A percentile compares a stretch with the other conserved stretches of the same genome.
phyloP scores from a whole-genome alignment of 2,797 vertebrate genomes.

The Sardinella longiceps region DNA sequence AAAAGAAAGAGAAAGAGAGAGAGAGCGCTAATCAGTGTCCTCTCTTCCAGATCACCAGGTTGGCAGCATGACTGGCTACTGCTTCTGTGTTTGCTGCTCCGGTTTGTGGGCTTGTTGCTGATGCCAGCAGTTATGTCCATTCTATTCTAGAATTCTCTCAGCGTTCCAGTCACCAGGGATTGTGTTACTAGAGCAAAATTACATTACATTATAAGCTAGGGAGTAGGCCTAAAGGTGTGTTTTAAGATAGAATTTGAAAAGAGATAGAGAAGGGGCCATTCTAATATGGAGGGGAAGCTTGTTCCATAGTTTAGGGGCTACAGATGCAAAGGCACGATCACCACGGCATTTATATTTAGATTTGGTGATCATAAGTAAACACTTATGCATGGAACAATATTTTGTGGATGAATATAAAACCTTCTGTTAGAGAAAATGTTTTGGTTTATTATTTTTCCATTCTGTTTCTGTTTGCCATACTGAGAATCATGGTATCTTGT shows the following conservation, averaged over 20 bases:
- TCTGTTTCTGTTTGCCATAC: not conserved
- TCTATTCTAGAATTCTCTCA: not conserved
- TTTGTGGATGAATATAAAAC: not conserved
- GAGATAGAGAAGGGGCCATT: too few species aligned
- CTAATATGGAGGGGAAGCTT: too few species aligned
- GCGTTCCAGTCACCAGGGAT: not conserved
- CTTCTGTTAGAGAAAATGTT: not conserved
- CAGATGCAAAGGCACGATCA: too few species aligned
- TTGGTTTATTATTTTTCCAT: too few species aligned
- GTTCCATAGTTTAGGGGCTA: too few species aligned
- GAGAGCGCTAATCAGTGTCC: not conserved
- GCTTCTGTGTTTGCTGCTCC: not conserved
- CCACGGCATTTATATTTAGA: too few species aligned
- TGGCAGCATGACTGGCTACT: not conserved
- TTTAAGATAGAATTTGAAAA: too few species aligned
- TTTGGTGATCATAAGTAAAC: not conserved
- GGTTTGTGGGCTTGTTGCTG: not conserved
- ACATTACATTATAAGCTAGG: too few species aligned
- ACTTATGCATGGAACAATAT: not conserved
- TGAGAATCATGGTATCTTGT: not conserved
- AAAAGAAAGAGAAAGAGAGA: too few species aligned
- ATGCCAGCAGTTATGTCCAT: not conserved
- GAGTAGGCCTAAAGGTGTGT: too few species aligned
- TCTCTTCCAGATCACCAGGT: not conserved
- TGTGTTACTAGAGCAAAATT: not conserved